Base-by-base conservation (phyloP, 2,113 vertebrate genomes). In the Dromaius novaehollandiae region DNA sequence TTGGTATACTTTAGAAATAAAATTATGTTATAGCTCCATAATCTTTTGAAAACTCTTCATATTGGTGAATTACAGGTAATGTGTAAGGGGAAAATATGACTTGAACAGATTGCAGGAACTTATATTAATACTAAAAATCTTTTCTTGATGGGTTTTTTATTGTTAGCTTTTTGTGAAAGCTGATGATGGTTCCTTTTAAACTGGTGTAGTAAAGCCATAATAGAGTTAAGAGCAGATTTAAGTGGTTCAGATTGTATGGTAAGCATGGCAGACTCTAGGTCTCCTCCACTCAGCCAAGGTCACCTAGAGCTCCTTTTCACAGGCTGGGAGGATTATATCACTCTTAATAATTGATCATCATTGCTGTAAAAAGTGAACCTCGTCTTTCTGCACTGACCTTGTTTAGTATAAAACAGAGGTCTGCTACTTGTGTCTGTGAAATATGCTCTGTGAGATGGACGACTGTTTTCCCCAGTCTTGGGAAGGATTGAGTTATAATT, bases 171-270 rank as follows among this genome's bases (percentile, higher is more conserved):
- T 56, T 30, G 60, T 70, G 7, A 42, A 66, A 65, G 53, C 84
- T 85, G 87, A 4, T 53, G 89, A 2, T 85, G 89, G 38, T 56
- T 90, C 88, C 65, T 74, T 73, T 79, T 22, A 79, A 60, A 73
- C 15, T 36, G 44, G 12, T 80, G 5, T 15, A 11, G 11, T 36
- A 38, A 58, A 60, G 60, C 76, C 63, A 53, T 25, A 24, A 44
- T 3, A 44, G 69, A 42, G 64, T 7, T 18, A 3, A 0, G 7
- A 22, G 74, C 56, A 38, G 65, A 4, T 38, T n/a, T 7, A 0
- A 5, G 53, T 6, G 51, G 40, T 36, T 71, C 55, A 15, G 30
- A 0, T 8, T 60, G 64, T 77, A 60, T n/a, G 86, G 16, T 42
- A 34, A 74, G 68, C 19, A 2, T 50, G 79, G 56, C 7, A 68